These are phyloP conservation scores for Lottia gigantea DNA, from an alignment of 2,888 invertebrate genomes.

Conservation along the genomic window DNA sequence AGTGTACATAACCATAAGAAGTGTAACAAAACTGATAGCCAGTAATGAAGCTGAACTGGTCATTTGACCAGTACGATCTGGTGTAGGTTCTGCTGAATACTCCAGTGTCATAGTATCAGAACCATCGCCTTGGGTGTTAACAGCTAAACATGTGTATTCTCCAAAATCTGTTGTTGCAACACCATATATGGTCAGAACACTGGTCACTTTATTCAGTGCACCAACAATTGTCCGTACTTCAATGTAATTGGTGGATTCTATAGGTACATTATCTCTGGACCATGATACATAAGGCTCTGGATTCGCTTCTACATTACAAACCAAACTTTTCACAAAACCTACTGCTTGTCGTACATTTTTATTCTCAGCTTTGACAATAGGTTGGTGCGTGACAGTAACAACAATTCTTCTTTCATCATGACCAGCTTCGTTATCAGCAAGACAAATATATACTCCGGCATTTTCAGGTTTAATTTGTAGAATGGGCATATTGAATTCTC, in stretches of 20 bases:
- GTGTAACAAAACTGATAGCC: slow-evolving; percentile 28
- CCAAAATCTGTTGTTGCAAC: slow-evolving; percentile 47
- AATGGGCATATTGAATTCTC: slow-evolving; percentile 44
- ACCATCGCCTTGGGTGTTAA: slow-evolving; percentile 44
- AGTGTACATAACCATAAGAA: slow-evolving; percentile 30
- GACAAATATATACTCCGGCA: slow-evolving; percentile 55
- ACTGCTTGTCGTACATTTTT: slow-evolving; percentile 40
- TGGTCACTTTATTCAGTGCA: slow-evolving; percentile 47
- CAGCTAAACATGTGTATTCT: slow-evolving; percentile 45
- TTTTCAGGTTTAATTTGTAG: slow-evolving; percentile 36
- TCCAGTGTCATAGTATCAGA: slow-evolving; percentile 29
- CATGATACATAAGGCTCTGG: slow-evolving; percentile 50
- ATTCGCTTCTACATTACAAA: slow-evolving; percentile 53
- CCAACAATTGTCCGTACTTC: slow-evolving; percentile 28
- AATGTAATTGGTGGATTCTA: slow-evolving; percentile 19
- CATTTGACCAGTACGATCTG: slow-evolving; percentile 24
- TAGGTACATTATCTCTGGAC: slow-evolving; percentile 40
- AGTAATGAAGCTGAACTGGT: slow-evolving; percentile 24
- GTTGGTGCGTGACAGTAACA: slow-evolving; percentile 50
- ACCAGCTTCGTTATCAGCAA: slow-evolving; percentile 52
- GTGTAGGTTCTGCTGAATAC: slow-evolving; percentile 26
- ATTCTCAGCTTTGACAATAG: slow-evolving; percentile 32
- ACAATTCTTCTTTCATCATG: slow-evolving; percentile 42
- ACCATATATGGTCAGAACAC: slow-evolving; percentile 45
- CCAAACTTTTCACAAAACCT: slow-evolving; percentile 46